Conservation (phyloP, 2,888 invertebrate species). For the Ichneumon xanthorius region DNA sequence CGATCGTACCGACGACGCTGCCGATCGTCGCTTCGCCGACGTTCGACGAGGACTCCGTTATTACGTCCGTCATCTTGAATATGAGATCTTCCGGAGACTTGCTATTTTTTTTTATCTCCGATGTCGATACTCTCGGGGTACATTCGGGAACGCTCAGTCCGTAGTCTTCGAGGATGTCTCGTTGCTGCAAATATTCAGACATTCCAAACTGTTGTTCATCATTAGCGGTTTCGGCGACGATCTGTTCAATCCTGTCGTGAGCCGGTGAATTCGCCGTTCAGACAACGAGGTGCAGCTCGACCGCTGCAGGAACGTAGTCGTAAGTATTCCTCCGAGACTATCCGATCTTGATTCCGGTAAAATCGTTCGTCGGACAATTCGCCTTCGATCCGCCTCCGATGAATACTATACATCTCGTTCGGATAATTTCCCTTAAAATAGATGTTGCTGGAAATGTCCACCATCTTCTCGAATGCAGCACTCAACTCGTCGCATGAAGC, state of each 20-base stretch:
- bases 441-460: background rate
- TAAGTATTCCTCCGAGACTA: slow-evolving; percentile 44
- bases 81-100: slow-evolving; percentile 73
- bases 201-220: background rate
- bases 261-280: too few relatives aligned
- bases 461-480: background rate
- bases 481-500: background rate
- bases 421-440: background rate
- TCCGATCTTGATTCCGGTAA: slow-evolving; percentile 26
- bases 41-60: slow-evolving; percentile 43
- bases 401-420: too few relatives aligned
- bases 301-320: slow-evolving; percentile 37
- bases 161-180: slow-evolving; percentile 27
- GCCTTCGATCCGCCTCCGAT: too few relatives aligned
- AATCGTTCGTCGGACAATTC: background rate
- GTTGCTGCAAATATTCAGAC: background rate
- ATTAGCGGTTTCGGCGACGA: slow-evolving; percentile 18
- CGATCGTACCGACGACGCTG: slow-evolving; percentile 55
- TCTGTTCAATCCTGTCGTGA: too few relatives aligned
- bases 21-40: slow-evolving; percentile 44
- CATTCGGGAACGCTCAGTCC: slow-evolving; percentile 31
- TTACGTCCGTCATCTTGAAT: slow-evolving; percentile 75
- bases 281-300: too few relatives aligned
- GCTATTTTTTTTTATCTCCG: slow-evolving; percentile 59
- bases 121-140: background rate